phyloP scores from a whole-genome alignment of 2,888 invertebrate species.

The Mythimna loreyi region DNA sequence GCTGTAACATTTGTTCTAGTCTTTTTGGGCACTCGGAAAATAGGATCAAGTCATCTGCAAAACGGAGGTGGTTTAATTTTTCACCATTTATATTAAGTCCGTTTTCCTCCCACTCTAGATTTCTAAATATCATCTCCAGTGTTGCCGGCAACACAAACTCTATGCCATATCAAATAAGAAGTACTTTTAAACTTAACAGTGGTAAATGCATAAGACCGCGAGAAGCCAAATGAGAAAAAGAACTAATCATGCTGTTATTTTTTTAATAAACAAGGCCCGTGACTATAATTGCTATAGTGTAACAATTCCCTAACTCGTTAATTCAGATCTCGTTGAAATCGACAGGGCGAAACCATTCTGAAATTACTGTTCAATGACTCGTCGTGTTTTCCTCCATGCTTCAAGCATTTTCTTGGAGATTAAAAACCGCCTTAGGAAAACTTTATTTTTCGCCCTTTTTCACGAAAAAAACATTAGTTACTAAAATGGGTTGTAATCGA shows the following conservation, averaged over 20 bases:
- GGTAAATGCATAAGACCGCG: too few relatives aligned
- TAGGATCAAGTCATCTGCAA: too few relatives aligned
- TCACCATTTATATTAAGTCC: too few relatives aligned
- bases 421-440: conserved; percentile 54
- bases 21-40: too few relatives aligned
- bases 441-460: conserved; percentile 35
- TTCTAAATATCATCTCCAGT: too few relatives aligned
- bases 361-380: conserved; percentile 81
- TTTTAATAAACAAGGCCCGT: not conserved
- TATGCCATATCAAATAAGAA: too few relatives aligned
- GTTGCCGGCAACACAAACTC: too few relatives aligned
- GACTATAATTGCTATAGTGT: conserved; percentile 27
- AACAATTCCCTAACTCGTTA: conserved; percentile 72
- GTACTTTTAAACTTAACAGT: too few relatives aligned
- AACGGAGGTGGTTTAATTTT: too few relatives aligned
- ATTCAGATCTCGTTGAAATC: conserved; percentile 80
- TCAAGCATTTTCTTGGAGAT: conserved; percentile 62
- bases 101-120: too few relatives aligned
- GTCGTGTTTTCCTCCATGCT: conserved; percentile 69
- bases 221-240: too few relatives aligned
- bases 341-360: conserved; percentile 78
- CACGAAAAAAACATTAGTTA: conserved; percentile 6
- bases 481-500: conserved; percentile 16
- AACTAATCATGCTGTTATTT: not conserved
- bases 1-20: too few relatives aligned